Evolutionary conservation across 2,888 invertebrate genomes (phyloP), one percentile per base, ranked within the genome.

Genomic region (Drosophila gaucha): DNA sequence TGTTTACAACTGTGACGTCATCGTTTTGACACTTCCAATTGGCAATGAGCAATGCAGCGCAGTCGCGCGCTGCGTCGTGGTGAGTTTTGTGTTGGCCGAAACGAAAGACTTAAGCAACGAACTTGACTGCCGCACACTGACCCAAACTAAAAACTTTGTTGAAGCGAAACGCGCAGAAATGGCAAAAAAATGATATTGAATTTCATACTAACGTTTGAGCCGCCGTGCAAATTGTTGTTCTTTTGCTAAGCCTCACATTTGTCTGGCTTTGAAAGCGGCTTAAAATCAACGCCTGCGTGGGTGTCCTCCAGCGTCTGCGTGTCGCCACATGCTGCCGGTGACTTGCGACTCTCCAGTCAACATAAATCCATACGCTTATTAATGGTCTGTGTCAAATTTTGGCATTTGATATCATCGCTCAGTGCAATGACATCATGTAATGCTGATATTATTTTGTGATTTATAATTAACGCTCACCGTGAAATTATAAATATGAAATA

Each of bases 191-290:
- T 66, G 50, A 73, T 83, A 83, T 83, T 83, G 70, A 86, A 86
- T 83, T 84, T 84, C 84, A 66, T 47, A 52, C 71, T 62, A 57
- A 63, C 65, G 35, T 39, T 69, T 60, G 57, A 50, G 55, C 41
- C 62, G 55, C 41, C 62, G 57, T 73, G 77, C 84, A 86, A 80
- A 83, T 70, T 67, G 74, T 54, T 63, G 68, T 73, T 75, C 72
- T 77, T 67, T 60, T 52, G 74, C 60, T 74, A 74, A 78, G 82
- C 77, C 70, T 54, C 74, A 67, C 82, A 80, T 84, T 85, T 86
- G 87, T 86, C 87, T 80, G 85, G 78, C 83, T 82, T 82, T 84
- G 80, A 76, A 83, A 83, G 80, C 86, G 80, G 84, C 86, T 86
- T 86, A 86, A 86, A 85, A 78, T 85, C 84, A 85, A 85, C 86